Evolutionary conservation across 2,888 invertebrate species (phyloP), one percentile per base, ranked within the genome.

Genomic region (Conistra vaccinii): DNA sequence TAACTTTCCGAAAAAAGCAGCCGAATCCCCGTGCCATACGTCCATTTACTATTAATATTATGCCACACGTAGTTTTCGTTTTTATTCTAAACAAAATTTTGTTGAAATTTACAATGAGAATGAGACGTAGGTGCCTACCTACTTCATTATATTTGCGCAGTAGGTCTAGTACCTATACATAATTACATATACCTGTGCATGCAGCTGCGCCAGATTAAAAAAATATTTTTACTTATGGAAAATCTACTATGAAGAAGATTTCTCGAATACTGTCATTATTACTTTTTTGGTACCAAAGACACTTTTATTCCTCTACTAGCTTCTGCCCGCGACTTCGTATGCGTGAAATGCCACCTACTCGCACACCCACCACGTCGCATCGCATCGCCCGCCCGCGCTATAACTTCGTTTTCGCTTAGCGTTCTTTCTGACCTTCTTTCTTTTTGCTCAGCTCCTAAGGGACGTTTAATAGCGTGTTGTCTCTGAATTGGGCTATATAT

Each of bases 1-100:
- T 73, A 68, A 80, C 89, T 89, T 88, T 90, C 86, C 68, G 86
- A 83, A 89, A 77, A 86, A 88, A 88, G 85, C 86, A 85, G 82
- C 85, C 42, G 45, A 77, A 68, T 76, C 84, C 89, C 87, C 89
- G 89, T 91, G 76, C 69, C 29, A 17, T n/a, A 55, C 12, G 6
- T 17, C 63, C 67, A 69, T 61, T 88, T 82, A 82, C 65, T 84
- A 86, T 87, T 87, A 63, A 87, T 87, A 69, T 61, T 76, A 86
- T 86, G 80, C 61, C 45, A 84, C 68, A 69, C 65, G 60, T 70
- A 76, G 73, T 81, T 85, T 80, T 85, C 76, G 70, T 81, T 81
- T 88, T 78, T 76, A 76, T 80, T 78, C 48, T 23, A 57, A 71
- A 66, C 51, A 76, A 78, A 81, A 80, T 84, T 78, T 76, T 76